Percentiles rank a stretch among this genome's conserved stretches.
These are phyloP conservation scores for Myotis davidii DNA, from an alignment of 2,113 vertebrate species.

Conservation along the genomic window DNA sequence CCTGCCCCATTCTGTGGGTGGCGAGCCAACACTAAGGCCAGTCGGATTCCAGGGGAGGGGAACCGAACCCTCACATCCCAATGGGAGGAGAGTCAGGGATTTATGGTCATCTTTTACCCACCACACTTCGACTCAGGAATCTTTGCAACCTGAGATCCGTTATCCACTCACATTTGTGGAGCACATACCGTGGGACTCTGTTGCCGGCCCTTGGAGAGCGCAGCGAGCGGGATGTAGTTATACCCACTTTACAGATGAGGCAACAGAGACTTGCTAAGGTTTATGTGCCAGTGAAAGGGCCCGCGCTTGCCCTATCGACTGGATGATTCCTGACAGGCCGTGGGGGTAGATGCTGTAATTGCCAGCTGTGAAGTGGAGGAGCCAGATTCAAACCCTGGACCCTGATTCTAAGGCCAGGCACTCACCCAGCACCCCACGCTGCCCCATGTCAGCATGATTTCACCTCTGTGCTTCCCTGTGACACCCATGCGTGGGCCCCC, in stretches of 20 bases:
- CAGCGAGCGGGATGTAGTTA: neutral
- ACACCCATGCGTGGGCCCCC: neutral
- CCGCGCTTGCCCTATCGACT: neutral
- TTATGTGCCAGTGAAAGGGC: neutral
- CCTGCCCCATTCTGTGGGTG: no score
- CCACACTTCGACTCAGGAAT: rapidly evolving
- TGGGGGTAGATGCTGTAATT: neutral
- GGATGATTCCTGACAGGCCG: neutral
- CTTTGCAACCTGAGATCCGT: neutral
- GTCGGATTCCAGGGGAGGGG: neutral
- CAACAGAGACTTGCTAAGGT: rapidly evolving
- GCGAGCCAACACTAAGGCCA: rapidly evolving
- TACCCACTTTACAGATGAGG: neutral
- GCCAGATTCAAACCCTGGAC: neutral
- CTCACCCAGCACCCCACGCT: neutral
- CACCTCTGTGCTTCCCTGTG: neutral
- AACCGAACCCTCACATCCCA: neutral
- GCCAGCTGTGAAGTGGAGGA: neutral
- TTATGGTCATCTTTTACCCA: neutral
- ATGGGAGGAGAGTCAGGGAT: rapidly evolving
- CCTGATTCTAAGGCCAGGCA: rapidly evolving
- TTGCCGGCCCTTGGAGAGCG: neutral
- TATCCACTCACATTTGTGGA: no score
- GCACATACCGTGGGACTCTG: rapidly evolving
- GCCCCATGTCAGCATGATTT: neutral